Evolutionary conservation across 1,140 invertebrate species (phyloP), one percentile per base, ranked within the genome.

Genomic region (Bemisia tabaci): DNA sequence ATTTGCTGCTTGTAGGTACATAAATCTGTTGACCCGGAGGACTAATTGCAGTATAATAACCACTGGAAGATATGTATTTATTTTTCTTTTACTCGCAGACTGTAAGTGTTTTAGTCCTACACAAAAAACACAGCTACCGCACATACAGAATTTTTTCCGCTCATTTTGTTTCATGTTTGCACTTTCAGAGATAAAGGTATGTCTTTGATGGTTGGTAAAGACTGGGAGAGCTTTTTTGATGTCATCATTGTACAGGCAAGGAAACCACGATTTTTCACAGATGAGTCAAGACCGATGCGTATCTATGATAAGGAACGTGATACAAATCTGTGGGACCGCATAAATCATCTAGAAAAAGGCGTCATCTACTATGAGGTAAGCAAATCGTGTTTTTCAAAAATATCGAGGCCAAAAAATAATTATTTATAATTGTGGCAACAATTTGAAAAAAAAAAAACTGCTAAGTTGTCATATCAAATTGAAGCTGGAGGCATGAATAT

Each of bases 191-290:
- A 97, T 77, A 86, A 85, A 71, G 95, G 95, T 2, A 95, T 98
- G 92, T 86, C 84, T 66, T 90, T 89, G 75, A 79, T 98, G 71
- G 85, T 95, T 9, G 96, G 95, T 0, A 73, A 84, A 22, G 85
- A 96, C 69, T 98, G 96, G 96, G 83, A 85, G 68, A 83, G 92
- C 21, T 88, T 87, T 72, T 98, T 98, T 80, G 93, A 98, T 78
- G 88, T 98, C 11, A 86, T 97, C 26, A 92, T 98, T 68, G 93
- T 95, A 5, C 91, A 92, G 75, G 95, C 95, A 0, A 86, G 94
- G 71, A 98, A 98, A 75, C 96, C 96, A 0, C 88, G 87, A 71
- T 98, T 98, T 78, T 98, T 98, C 79, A 94, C 88, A n/a, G 92
- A 91, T 72, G 85, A 87, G 76, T 88, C 88, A 39, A 85, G 92